phyloP scores from a whole-genome alignment of 2,888 invertebrate species.

The Stenodema calcarata region DNA sequence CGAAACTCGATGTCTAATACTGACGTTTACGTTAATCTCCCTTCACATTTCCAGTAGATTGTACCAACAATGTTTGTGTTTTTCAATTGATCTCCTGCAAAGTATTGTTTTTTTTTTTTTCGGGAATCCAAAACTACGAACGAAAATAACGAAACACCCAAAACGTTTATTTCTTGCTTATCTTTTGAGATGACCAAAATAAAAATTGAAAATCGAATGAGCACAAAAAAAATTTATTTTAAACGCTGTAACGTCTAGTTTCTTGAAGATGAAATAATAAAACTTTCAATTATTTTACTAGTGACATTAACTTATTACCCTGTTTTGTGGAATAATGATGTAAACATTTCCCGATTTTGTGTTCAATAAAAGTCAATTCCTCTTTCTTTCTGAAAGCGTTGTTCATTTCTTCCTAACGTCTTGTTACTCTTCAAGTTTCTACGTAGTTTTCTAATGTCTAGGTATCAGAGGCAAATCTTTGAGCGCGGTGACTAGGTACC shows the following conservation, averaged over 20 bases:
- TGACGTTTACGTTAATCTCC: neutral
- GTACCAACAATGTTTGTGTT: neutral
- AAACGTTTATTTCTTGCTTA: neutral
- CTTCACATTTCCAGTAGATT: neutral
- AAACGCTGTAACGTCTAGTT: neutral
- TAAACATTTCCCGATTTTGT: constrained; percentile 36
- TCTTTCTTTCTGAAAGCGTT: constrained; percentile 23
- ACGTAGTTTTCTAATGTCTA: neutral
- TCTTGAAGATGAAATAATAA: neutral
- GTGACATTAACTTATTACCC: neutral
- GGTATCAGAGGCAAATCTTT: too few species aligned
- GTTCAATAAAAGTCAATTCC: constrained; percentile 40
- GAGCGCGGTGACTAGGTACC: too few species aligned
- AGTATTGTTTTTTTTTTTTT: neutral
- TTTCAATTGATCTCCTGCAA: neutral
- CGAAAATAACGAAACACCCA: neutral
- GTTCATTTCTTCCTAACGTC: neutral
- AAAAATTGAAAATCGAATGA: neutral
- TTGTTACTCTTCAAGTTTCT: neutral
- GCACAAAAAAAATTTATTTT: constrained; percentile 33
- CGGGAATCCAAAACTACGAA: neutral
- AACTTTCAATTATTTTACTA: constrained; percentile 8
- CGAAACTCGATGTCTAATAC: neutral
- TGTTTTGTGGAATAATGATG: neutral
- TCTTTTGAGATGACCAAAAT: neutral